Conservation (phyloP, 2,888 invertebrate species). For the Electrophaes corylata region DNA sequence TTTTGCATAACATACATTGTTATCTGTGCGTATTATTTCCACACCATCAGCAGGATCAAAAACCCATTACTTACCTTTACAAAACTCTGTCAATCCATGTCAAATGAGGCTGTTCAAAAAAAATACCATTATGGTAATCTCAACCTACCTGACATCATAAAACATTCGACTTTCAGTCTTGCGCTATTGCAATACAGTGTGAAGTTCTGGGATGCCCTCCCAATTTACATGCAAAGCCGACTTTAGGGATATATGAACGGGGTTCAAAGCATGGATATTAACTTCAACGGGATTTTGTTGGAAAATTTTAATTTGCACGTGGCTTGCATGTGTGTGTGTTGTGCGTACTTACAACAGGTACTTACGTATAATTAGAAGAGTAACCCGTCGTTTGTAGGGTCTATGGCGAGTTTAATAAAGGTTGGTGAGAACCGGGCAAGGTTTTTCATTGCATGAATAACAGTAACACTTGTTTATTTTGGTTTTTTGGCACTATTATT, state of each 20-base stretch:
- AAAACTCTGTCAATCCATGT: constrained; percentile 34
- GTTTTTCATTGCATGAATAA: constrained; percentile 15
- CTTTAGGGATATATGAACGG: constrained; percentile 38
- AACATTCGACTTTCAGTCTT: constrained; percentile 13
- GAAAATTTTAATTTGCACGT: constrained; percentile 41
- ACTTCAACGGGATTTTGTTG: constrained; percentile 41
- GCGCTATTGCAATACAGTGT: constrained; percentile 9
- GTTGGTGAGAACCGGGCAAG: constrained; percentile 6
- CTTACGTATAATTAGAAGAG: constrained; percentile 27
- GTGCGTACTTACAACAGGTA: constrained; percentile 4
- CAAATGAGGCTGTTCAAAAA: constrained; percentile 30
- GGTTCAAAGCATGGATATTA: constrained; percentile 45
- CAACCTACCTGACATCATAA: constrained; percentile 10
- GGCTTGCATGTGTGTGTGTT: constrained; percentile 22
- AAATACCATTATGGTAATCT: constrained; percentile 34
- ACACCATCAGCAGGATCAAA: constrained; percentile 32
- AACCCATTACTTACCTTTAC: constrained; percentile 32
- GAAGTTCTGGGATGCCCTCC: constrained; percentile 9
- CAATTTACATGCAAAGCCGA: constrained; percentile 41
- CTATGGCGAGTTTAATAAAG: constrained; percentile 18
- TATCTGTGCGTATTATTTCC: constrained; percentile 9
- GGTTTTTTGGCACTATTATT: background rate
- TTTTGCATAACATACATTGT: constrained; percentile 3
- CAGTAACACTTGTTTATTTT: background rate
- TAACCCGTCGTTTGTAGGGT: constrained; percentile 23